Conservation (phyloP, 1,140 invertebrate genomes). For the Andricus grossulariae region DNA sequence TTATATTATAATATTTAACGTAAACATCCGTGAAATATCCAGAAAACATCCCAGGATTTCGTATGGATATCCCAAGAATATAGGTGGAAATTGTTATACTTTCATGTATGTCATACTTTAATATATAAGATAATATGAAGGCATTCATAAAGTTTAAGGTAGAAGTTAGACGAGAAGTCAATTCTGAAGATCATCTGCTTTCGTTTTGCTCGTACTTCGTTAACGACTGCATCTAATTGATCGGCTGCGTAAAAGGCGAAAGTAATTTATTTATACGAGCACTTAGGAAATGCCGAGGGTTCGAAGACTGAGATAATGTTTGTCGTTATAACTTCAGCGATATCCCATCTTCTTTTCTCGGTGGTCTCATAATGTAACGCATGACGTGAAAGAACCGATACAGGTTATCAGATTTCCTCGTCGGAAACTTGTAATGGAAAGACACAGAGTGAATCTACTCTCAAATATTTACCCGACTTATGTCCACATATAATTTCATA, state of each 20-base stretch:
- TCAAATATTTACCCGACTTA: neutral
- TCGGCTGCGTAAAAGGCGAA: conserved; percentile 48
- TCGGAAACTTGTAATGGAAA: conserved; percentile 15
- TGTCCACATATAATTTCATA: conserved; percentile 1
- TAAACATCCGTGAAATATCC: too few relatives aligned
- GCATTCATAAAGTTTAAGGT: neutral
- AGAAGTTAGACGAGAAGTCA: neutral
- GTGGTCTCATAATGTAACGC: conserved; percentile 27
- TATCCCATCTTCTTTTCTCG: conserved; percentile 22
- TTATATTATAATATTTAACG: too few relatives aligned
- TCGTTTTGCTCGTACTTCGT: conserved; percentile 5
- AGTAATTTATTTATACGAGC: conserved; percentile 63
- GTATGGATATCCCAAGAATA: too few relatives aligned
- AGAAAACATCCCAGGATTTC: too few relatives aligned
- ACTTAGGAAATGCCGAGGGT: conserved; percentile 35
- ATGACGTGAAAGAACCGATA: conserved; percentile 15
- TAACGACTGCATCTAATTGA: conserved; percentile 14
- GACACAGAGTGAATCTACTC: neutral
- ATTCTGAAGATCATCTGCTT: neutral
- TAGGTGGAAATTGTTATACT: too few relatives aligned
- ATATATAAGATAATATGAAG: conserved; percentile 8
- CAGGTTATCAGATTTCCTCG: conserved; percentile 24
- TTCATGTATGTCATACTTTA: too few relatives aligned
- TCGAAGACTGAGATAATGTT: conserved; percentile 39
- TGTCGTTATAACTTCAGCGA: conserved; percentile 37